Conservation (phyloP, 1,140 invertebrate genomes). For the Halyomorpha halys region DNA sequence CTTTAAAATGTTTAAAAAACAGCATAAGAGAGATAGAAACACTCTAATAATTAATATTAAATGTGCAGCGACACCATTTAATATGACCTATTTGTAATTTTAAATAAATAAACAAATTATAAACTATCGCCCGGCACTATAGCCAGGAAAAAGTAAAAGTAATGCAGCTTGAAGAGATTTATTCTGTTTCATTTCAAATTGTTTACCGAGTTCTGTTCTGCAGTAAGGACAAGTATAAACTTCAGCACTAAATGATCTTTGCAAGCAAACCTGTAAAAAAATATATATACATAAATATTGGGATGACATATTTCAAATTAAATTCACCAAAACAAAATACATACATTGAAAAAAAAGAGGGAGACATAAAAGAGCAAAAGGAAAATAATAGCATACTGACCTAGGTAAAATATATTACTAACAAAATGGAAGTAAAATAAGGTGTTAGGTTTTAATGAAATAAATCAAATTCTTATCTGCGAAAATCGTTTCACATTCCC, state of each 20-base stretch:
- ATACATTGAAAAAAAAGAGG: no score
- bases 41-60: background rate
- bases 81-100: background rate
- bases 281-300: no score
- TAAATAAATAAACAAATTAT: background rate
- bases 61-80: background rate
- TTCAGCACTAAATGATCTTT: constrained; percentile 54
- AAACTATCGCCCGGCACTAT: constrained; percentile 41
- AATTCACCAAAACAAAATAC: no score
- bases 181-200: constrained; percentile 45
- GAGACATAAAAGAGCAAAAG: no score
- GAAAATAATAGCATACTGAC: no score
- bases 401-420: no score
- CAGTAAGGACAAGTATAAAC: constrained; percentile 58
- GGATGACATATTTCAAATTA: no score
- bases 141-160: constrained; percentile 49
- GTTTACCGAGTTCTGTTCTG: constrained; percentile 47
- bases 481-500: no score
- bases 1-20: no score
- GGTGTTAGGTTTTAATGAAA: no score
- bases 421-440: no score
- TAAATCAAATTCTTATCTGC: no score
- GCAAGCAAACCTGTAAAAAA: constrained; percentile 46
- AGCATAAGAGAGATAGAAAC: background rate
- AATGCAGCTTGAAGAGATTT: constrained; percentile 44